Evolutionary conservation across 1,140 invertebrate genomes (phyloP), one percentile per base, ranked within the genome.

Genomic region (Leptopilina clavipes): DNA sequence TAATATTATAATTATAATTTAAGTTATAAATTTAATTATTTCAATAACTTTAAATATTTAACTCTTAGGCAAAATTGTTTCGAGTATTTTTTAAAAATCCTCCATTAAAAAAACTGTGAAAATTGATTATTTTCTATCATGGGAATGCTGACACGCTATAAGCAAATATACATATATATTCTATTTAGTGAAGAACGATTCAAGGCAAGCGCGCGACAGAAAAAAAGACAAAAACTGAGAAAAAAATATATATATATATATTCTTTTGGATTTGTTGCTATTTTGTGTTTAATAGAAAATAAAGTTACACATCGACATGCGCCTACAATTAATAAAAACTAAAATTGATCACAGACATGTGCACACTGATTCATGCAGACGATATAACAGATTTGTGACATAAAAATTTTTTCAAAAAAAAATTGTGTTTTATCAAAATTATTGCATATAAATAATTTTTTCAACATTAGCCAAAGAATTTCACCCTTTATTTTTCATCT

Each of bases 281-380:
- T 22, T 59, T 14, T 19, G 17, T 59, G 19, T 12, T 25, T 76
- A 17, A 54, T 80, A 75, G 73, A 65, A 76, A 70, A 73, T 72
- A 40, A 40, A 76, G 77, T 78, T 78, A 79, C 74, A 73, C 56
- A 72, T 80, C 78, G 76, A 80, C 85, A 85, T 84, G 85, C 83
- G 75, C 77, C 81, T 85, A 84, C 65, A 82, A 80, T 72, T 83
- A 78, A 79, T 80, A 81, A 77, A 70, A 77, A 70, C 37, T 40
- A 81, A 82, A 52, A 72, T 82, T 80, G 79, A 85, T 85, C 85
- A 85, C 85, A 85, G 82, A 76, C 78, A 82, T 82, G 72, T 84
- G 82, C 83, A 83, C 76, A 78, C 72, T 71, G 81, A 80, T 78
- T 79, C 84, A 86, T 85, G 84, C 85, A 84, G 48, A 52, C 48